Percentiles rank a stretch among this genome's conserved stretches.
phyloP scores from a whole-genome alignment of 2,113 vertebrate species.

The Sus scrofa region DNA sequence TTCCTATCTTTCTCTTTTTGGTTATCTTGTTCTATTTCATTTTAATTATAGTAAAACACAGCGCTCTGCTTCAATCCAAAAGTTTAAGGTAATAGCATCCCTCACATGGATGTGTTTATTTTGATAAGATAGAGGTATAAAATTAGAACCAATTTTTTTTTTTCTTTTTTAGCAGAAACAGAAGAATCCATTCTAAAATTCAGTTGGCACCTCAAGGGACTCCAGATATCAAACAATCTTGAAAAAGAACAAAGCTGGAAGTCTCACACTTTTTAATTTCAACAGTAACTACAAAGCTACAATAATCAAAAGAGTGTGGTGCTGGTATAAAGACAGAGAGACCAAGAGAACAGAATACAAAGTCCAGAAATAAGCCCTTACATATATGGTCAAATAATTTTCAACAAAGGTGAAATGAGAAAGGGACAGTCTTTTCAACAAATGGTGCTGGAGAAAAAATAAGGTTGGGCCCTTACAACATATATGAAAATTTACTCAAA shows the following conservation, averaged over 20 bases:
- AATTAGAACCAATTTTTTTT: background rate
- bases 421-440: background rate
- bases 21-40: conserved; percentile 58
- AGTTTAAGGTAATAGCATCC: background rate
- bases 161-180: background rate
- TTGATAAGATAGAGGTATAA: background rate
- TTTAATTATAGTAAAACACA: background rate
- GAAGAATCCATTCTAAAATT: conserved; percentile 18
- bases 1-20: conserved; percentile 37
- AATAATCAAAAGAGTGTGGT: background rate
- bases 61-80: background rate
- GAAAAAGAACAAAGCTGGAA: background rate
- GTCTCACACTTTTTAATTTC: background rate
- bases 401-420: background rate
- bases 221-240: background rate
- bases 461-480: background rate
- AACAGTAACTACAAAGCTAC: background rate
- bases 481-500: background rate
- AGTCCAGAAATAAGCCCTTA: background rate
- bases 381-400: background rate
- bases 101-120: background rate
- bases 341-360: background rate
- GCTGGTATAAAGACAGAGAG: background rate
- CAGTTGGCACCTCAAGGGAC: background rate
- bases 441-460: background rate